These are phyloP conservation scores for Epizoanthus fatuus DNA, from an alignment of 92 coral and sea anemone species.

Conservation along the genomic window DNA sequence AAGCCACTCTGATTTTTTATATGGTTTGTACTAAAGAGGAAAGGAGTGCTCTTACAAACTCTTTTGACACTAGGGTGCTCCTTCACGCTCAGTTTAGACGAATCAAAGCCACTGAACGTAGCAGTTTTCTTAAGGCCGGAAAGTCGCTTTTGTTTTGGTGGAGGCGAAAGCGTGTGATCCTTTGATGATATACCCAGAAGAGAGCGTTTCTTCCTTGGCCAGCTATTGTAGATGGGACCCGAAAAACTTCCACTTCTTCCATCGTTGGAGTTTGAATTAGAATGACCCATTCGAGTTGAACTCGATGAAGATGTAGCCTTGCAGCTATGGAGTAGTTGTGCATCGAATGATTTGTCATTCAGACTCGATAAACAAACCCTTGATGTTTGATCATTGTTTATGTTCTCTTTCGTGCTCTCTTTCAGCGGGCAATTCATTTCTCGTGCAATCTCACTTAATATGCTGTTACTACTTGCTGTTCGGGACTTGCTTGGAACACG, in stretches of 20 bases:
- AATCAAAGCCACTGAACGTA: slow-evolving; percentile 90
- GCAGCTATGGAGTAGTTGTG: no score
- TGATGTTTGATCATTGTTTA: slow-evolving; percentile 54
- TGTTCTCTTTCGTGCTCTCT: slow-evolving; percentile 43
- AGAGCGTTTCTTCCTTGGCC: slow-evolving; percentile 82
- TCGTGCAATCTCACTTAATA: slow-evolving; percentile 80
- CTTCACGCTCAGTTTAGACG: slow-evolving; percentile 52
- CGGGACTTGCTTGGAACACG: slow-evolving; percentile 37
- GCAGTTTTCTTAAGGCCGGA: slow-evolving; percentile 77
- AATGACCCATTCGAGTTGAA: not conserved
- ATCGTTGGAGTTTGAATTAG: slow-evolving; percentile 13
- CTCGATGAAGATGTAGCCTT: not conserved
- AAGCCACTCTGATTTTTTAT: slow-evolving; percentile 89
- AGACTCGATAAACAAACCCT: slow-evolving; percentile 50
- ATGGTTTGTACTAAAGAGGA: slow-evolving; percentile 60
- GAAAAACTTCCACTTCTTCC: slow-evolving; percentile 67
- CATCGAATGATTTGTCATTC: slow-evolving; percentile 2
- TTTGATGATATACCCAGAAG: slow-evolving; percentile 15
- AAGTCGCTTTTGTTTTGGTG: slow-evolving; percentile 79
- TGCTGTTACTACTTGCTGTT: slow-evolving; percentile 43
- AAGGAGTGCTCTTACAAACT: slow-evolving; percentile 71
- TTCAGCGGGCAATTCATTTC: slow-evolving; percentile 68
- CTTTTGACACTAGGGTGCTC: not conserved
- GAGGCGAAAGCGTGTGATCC: slow-evolving; percentile 74
- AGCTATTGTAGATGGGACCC: slow-evolving; percentile 77